Evolutionary conservation across 2,113 vertebrate genomes (phyloP), one percentile per base, ranked within the genome.

Genomic region (Colius striatus): DNA sequence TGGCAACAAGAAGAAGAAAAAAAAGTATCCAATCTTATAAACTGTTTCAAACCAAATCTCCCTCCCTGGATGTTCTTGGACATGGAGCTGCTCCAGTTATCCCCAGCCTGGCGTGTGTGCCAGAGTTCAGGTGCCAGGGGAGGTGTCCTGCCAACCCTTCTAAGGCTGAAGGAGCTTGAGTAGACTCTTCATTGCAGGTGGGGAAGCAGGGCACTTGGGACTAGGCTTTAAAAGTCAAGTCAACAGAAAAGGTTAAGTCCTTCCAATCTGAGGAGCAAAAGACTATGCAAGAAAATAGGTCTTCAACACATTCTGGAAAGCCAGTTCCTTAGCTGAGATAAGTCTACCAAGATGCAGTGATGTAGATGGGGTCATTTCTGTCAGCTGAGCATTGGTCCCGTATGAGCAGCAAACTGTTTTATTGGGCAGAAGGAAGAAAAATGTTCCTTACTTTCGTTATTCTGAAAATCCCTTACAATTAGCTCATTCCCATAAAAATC

Each of bases 161-260:
- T 70, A 23, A 63, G 53, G 57, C 45, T 81, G 72, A 55, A 75
- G 82, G 17, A 96, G 48, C 75, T 63, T 32, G 38, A 75, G 27
- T n/a, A 88, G 81, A 61, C 25, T 81, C 60, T 73, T 87, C 16
- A 8, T 48, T 74, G 79, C 41, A 74, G 57, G 16, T 72, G 47
- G 34, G 58, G 36, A 79, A 47, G 29, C 82, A 43, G 2, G 1
- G 60, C 55, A 9, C 63, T 55, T 77, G 65, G 90, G 72, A 81
- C 32, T 9, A 34, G 76, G 53, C 45, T 93, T 86, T 78, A 67
- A 90, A 97, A 82, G 92, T 94, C 85, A 88, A 67, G 34, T n/a
- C 63, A 71, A 17, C 45, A 71, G n/a, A 0, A 0, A 60, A 95
- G 75, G 80, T 86, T 95, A 96, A 96, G 61, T 61, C 68, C 61